Percentiles rank a stretch among this genome's conserved stretches.
These are phyloP conservation scores for Orthosia gothica DNA, from an alignment of 2,888 invertebrate genomes.

Conservation along the genomic window DNA sequence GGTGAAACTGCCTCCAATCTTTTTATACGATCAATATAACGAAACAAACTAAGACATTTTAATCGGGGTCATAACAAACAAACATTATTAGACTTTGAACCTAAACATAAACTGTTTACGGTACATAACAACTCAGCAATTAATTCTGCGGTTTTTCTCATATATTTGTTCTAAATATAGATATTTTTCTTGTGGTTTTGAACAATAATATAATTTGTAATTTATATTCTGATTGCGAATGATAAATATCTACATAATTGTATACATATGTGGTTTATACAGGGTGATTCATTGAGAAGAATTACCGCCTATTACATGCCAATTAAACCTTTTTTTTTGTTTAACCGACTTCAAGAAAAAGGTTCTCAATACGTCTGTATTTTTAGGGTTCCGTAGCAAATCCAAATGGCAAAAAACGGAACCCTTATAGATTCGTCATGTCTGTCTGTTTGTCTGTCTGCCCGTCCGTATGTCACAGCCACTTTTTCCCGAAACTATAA, in stretches of 20 bases:
- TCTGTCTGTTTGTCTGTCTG: too few relatives aligned
- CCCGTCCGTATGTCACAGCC: too few relatives aligned
- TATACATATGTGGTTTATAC: neutral
- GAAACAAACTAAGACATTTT: neutral
- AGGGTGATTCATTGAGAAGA: neutral
- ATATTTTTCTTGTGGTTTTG: conserved; percentile 33
- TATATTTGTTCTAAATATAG: conserved; percentile 16
- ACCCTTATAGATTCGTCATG: too few relatives aligned
- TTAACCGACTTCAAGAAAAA: too few relatives aligned
- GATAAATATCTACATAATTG: conserved; percentile 13
- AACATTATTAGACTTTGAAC: conserved; percentile 2
- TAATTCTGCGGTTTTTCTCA: conserved; percentile 28
- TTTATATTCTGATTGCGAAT: conserved; percentile 27
- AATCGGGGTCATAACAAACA: conserved; percentile 9
- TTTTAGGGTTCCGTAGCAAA: too few relatives aligned
- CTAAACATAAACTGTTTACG: neutral
- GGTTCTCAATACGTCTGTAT: too few relatives aligned
- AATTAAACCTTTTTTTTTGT: too few relatives aligned
- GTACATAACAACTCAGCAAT: conserved; percentile 23
- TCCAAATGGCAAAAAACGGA: too few relatives aligned
- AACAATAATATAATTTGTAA: conserved; percentile 23
- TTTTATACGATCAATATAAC: neutral
- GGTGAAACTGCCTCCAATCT: neutral
- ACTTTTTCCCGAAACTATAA: too few relatives aligned
- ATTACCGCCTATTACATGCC: too few relatives aligned